Conservation (phyloP, 2,797 vertebrate genomes). For the Erpetoichthys calabaricus region DNA sequence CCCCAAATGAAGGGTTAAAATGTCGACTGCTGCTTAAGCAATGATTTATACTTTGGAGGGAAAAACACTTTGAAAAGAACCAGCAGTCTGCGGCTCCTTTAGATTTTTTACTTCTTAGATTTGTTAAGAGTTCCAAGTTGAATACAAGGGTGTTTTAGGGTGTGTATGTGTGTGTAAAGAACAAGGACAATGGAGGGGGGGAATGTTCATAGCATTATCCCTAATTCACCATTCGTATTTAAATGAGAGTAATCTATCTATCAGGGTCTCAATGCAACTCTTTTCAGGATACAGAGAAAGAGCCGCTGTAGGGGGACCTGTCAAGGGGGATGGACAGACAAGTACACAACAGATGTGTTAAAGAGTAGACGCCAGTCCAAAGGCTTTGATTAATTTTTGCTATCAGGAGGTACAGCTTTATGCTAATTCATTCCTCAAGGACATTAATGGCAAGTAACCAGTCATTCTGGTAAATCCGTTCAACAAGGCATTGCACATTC, state of each 20-base stretch:
- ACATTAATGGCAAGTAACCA: no score
- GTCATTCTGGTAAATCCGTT: no score
- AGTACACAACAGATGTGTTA: conserved; percentile 65
- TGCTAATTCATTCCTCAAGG: conserved; percentile 30
- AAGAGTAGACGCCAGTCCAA: conserved; percentile 30
- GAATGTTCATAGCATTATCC: conserved; percentile 39
- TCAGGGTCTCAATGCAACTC: conserved; percentile 47
- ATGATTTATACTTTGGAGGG: no score
- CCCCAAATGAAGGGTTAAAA: no score
- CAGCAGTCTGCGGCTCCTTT: conserved; percentile 3
- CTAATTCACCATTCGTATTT: conserved; percentile 50
- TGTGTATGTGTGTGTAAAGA: conserved; percentile 7
- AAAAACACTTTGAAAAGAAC: no score
- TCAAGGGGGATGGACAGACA: conserved; percentile 51
- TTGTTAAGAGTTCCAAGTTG: conserved; percentile 44
- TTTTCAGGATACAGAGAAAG: conserved; percentile 55
- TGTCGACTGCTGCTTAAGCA: no score
- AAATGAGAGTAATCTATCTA: conserved; percentile 58
- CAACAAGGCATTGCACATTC: no score
- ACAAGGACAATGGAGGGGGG: conserved; percentile 16
- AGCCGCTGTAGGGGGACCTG: conserved; percentile 48
- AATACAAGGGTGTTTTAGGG: conserved; percentile 26
- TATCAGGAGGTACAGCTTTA: conserved; percentile 31
- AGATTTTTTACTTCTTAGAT: conserved; percentile 28
- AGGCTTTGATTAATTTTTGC: conserved; percentile 15